A percentile compares a stretch with the other conserved stretches of the same genome.
Evolutionary conservation across 1,140 invertebrate genomes (phyloP).

Genomic region (Euwallacea fornicatus): DNA sequence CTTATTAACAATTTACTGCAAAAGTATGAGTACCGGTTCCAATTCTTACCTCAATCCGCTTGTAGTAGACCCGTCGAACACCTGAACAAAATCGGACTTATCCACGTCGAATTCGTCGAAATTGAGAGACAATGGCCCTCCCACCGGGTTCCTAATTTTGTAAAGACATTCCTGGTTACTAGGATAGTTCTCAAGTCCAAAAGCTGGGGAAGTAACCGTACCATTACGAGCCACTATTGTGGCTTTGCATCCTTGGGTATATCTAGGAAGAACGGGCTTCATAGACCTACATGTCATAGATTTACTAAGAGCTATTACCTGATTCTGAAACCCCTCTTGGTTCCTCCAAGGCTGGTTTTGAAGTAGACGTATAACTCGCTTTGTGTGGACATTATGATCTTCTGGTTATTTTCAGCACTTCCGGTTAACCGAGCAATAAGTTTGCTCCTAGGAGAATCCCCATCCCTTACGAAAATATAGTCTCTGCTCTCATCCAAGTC

Average conservation of each 20-base stretch:
- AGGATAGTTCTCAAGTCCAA: conserved; percentile 79
- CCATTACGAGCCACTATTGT: conserved; percentile 80
- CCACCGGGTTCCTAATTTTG: conserved; percentile 79
- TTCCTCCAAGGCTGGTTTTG: conserved; percentile 85
- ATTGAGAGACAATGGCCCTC: conserved; percentile 82
- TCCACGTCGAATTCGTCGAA: conserved; percentile 86
- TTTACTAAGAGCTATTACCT: conserved; percentile 39
- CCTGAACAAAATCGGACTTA: conserved; percentile 82
- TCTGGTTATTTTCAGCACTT: conserved; percentile 72
- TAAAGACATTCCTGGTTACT: conserved; percentile 91
- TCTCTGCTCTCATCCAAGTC: conserved; percentile 85
- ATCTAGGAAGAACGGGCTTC: conserved; percentile 8
- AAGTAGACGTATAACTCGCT: conserved; percentile 90
- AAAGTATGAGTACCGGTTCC: not conserved
- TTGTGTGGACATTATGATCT: conserved; percentile 87
- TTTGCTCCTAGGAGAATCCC: conserved; percentile 80
- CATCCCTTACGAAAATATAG: conserved; percentile 87
- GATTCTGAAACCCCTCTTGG: conserved; percentile 87
- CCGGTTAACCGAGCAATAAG: conserved; percentile 83
- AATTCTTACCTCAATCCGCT: conserved; percentile 64
- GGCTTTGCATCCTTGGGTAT: conserved; percentile 80
- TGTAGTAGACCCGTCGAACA: conserved; percentile 82
- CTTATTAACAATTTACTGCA: not conserved
- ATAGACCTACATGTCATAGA: not conserved
- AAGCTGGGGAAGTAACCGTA: conserved; percentile 85